A percentile compares a stretch with the other conserved stretches of the same genome.
phyloP scores from a whole-genome alignment of 1,140 invertebrate species.

The Geopemphigus sp. region DNA sequence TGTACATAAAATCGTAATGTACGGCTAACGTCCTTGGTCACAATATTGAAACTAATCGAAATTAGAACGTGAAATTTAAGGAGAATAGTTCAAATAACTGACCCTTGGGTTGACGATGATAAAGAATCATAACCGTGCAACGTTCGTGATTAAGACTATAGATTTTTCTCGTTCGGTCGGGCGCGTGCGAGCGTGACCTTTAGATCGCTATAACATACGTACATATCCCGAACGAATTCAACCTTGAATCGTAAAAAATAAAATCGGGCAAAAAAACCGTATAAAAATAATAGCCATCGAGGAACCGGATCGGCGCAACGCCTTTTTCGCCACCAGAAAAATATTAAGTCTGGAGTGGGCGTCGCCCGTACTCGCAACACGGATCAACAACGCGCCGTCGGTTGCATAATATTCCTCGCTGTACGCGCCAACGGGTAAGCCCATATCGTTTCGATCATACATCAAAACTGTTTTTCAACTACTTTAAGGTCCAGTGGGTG shows the following conservation, averaged over 20 bases:
- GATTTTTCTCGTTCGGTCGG: not conserved
- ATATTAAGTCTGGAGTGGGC: not conserved
- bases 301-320: slow-evolving; percentile 27
- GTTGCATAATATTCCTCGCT: slow-evolving; percentile 1
- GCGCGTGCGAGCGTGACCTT: slow-evolving; percentile 3
- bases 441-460: slow-evolving; percentile 7
- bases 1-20: not conserved
- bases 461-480: slow-evolving; percentile 15
- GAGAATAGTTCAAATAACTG: slow-evolving; percentile 34
- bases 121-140: not conserved
- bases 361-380: not conserved
- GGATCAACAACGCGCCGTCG: not conserved
- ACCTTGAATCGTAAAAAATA: slow-evolving; percentile 22
- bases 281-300: slow-evolving; percentile 1
- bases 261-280: slow-evolving; percentile 1
- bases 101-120: not conserved
- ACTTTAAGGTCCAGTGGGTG: not conserved
- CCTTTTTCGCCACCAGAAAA: slow-evolving; percentile 26
- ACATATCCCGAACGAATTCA: slow-evolving; percentile 8
- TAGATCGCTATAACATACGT: slow-evolving; percentile 1
- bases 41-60: slow-evolving; percentile 15
- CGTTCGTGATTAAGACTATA: slow-evolving; percentile 3
- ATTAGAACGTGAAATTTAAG: slow-evolving; percentile 31
- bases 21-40: not conserved
- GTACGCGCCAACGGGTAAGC: no score